Evolutionary conservation across 2,113 vertebrate species (phyloP), one percentile per base, ranked within the genome.

Genomic region (Urocolius indicus): DNA sequence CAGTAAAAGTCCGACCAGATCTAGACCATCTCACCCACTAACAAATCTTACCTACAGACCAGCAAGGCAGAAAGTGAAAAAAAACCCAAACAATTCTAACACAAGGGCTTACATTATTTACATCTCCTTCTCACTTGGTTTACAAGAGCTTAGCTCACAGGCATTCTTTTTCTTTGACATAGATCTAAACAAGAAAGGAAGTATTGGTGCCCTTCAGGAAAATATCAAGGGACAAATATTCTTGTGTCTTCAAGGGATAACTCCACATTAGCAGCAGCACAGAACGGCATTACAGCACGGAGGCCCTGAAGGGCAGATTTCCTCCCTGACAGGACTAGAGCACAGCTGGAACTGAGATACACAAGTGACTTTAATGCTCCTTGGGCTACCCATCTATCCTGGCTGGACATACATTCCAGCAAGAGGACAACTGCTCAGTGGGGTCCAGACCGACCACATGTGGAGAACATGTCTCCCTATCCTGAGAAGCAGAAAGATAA

Each of bases 301-400:
- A 90, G 88, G 63, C 63, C 91, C 89, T 45, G n/a, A 83, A 87
- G 55, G 89, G 62, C 87, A 88, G 36, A 82, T 77, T 95, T 95
- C 34, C 87, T 80, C 72, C 59, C 75, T 90, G 82, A 63, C 75
- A 24, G 1, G 27, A 93, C 34, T 5, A 73, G 55, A 77, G 43
- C 51, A 38, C 0, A 4, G 34, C 51, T 93, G 82, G 55, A 0
- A 0, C 45, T 18, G 65, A 83, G 75, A 90, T 32, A 90, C 21
- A 1, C 4, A 43, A 65, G 32, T 16, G 71, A 85, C 82, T 75
- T 91, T 66, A 73, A 32, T 4, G 30, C 4, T 79, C 59, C 75
- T 83, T 26, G 46, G 16, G 58, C 24, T 73, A 54, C 32, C 57
- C 67, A 69, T 61, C 71, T 51, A 36, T 15, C 43, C 41, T 57